phyloP scores from a whole-genome alignment of 1,140 invertebrate species.

The Heliconius congener region DNA sequence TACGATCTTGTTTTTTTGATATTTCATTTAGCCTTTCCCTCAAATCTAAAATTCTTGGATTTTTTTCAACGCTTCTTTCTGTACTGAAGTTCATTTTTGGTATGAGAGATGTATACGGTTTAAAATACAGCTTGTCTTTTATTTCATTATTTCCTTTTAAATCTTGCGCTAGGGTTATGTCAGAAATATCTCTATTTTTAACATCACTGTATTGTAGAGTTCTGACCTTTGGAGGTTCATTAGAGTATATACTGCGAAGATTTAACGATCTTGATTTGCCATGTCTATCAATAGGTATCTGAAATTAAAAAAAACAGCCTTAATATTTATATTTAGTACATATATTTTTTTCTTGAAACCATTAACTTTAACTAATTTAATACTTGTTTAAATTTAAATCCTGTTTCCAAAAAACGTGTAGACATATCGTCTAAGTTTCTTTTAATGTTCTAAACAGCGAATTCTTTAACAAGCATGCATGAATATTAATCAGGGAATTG shows the following conservation, averaged over 20 bases:
- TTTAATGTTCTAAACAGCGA: conserved; percentile 27
- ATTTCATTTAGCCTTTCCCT: conserved; percentile 76
- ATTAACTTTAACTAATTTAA: no score
- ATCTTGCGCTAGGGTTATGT: conserved; percentile 36
- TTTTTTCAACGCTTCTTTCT: conserved; percentile 69
- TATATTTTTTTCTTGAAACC: neutral
- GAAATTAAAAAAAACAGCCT: conserved; percentile 47
- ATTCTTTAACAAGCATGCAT: conserved; percentile 23
- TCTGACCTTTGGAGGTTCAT: conserved; percentile 56
- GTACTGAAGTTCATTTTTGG: conserved; percentile 73
- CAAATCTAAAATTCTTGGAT: conserved; percentile 72
- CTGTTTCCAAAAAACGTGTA: no score
- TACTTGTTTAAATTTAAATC: no score
- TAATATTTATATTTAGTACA: neutral
- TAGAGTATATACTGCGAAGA: conserved; percentile 60
- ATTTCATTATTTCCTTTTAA: conserved; percentile 53
- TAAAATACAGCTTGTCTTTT: conserved; percentile 64
- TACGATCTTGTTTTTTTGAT: conserved; percentile 68
- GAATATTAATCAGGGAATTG: conserved; percentile 31
- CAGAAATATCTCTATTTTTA: conserved; percentile 41
- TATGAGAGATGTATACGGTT: conserved; percentile 67
- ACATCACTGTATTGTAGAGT: conserved; percentile 50
- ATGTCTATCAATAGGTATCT: conserved; percentile 76
- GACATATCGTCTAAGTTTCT: no score
- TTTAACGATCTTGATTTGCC: conserved; percentile 69